phyloP scores from a whole-genome alignment of 2,113 vertebrate genomes.

The Tachysurus vachellii region DNA sequence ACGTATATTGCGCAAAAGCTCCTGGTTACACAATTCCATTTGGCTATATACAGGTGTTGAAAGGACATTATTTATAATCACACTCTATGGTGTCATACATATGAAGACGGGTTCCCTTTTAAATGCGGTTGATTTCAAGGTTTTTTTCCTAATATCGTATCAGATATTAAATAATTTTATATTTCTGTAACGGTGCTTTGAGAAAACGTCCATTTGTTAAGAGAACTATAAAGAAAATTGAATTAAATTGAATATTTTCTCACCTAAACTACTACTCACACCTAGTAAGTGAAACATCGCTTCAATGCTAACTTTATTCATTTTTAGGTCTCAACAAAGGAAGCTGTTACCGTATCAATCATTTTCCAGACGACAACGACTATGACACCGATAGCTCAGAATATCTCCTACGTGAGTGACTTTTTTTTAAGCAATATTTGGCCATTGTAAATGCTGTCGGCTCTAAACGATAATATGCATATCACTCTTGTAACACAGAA shows the following conservation, averaged over 20 bases:
- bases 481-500: background rate
- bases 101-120: no score
- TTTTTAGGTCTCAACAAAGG: conserved; percentile 90
- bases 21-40: no score
- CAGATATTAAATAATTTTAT: no score
- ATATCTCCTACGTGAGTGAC: conserved; percentile 93
- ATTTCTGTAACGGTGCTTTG: no score
- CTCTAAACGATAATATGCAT: background rate
- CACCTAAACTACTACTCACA: background rate
- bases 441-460: background rate
- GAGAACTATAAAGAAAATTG: no score
- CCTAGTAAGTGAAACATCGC: background rate
- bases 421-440: background rate
- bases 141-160: no score
- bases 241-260: background rate
- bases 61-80: no score
- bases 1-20: no score
- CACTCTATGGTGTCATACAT: no score
- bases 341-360: conserved; percentile 96
- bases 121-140: no score
- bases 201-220: no score
- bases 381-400: conserved; percentile 99
- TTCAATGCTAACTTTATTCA: conserved; percentile 25
- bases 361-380: conserved; percentile 97
- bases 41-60: no score